Evolutionary conservation across 2,888 invertebrate genomes (phyloP).

Genomic region (Netelia virgata): DNA sequence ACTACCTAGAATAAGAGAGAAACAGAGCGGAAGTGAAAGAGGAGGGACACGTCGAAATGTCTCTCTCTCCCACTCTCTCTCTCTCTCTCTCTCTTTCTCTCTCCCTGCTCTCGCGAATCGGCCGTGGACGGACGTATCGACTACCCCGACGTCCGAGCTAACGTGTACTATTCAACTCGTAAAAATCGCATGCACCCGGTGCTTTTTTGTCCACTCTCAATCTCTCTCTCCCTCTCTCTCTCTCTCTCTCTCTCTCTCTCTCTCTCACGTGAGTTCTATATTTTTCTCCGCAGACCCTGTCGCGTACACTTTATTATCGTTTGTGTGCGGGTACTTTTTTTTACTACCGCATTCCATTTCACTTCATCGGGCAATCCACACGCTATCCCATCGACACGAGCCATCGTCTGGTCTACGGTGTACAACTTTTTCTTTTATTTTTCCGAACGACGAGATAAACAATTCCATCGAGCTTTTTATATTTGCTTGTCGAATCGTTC

Average conservation of each 20-base stretch:
- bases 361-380: conserved; percentile 43
- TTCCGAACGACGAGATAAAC: conserved; percentile 27
- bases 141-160: conserved; percentile 33
- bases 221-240: conserved; percentile 9
- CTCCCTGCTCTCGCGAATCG: conserved; percentile 30
- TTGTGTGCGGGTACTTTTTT: conserved; percentile 38
- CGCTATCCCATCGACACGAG: conserved; percentile 18
- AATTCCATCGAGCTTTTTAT: conserved; percentile 35
- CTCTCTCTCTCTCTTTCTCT: conserved; percentile 19
- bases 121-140: conserved; percentile 57
- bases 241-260: conserved; percentile 30
- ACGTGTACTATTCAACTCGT: conserved; percentile 45
- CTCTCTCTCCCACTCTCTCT: not conserved
- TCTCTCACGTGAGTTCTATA: not conserved
- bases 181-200: conserved; percentile 49
- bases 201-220: conserved; percentile 62
- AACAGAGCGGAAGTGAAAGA: conserved; percentile 23
- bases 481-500: conserved; percentile 18
- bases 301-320: conserved; percentile 33
- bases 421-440: conserved; percentile 33
- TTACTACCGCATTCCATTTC: conserved; percentile 48
- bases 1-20: conserved; percentile 17
- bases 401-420: conserved; percentile 23
- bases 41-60: conserved; percentile 25
- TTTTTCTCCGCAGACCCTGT: conserved; percentile 11